phyloP scores from a whole-genome alignment of 2,888 invertebrate species.

The Agriopis aurantiaria region DNA sequence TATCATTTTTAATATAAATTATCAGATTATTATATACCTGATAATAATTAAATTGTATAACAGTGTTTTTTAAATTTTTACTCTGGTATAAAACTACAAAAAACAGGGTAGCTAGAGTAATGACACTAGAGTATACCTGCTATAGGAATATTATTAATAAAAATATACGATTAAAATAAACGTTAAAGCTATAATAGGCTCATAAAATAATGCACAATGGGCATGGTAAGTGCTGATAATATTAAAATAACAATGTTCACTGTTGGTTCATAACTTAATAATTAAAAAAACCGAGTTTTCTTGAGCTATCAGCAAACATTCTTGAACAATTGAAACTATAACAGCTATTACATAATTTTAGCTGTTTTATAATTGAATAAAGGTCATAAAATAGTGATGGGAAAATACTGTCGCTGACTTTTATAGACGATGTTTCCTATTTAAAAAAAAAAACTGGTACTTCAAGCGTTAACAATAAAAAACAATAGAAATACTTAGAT shows the following conservation, averaged over 20 bases:
- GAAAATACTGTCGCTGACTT: not conserved
- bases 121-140: no score
- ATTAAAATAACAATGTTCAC: not conserved
- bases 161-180: not conserved
- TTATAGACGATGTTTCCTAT: not conserved
- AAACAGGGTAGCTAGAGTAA: no score
- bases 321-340: slow-evolving; percentile 18
- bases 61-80: no score
- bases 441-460: no score
- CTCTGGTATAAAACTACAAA: no score
- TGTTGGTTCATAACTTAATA: slow-evolving; percentile 5
- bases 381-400: slow-evolving; percentile 9
- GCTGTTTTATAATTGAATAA: slow-evolving; percentile 31
- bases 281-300: no score
- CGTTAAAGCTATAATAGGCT: no score
- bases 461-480: no score
- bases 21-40: no score
- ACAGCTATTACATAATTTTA: slow-evolving; percentile 23
- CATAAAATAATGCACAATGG: not conserved
- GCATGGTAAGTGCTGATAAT: not conserved
- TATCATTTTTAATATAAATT: no score
- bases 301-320: slow-evolving; percentile 7
- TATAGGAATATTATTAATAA: not conserved
- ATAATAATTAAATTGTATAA: no score
- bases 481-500: no score